These are phyloP conservation scores for Parnassius glacialis DNA, from an alignment of 2,888 invertebrate species.

Conservation along the genomic window DNA sequence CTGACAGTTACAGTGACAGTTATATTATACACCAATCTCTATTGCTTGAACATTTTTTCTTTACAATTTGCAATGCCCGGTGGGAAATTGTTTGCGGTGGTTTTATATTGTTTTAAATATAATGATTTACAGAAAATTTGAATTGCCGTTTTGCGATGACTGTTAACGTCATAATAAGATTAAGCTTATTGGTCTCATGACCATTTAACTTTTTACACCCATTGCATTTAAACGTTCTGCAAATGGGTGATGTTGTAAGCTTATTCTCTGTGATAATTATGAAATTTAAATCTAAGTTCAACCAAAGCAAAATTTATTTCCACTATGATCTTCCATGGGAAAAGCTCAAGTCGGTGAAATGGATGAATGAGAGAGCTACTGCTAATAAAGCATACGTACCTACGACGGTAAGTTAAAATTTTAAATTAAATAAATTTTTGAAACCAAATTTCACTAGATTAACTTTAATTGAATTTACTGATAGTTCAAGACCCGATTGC, in stretches of 20 bases:
- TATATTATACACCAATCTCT: background rate
- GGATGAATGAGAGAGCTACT: slow-evolving; percentile 90
- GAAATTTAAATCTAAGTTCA: slow-evolving; percentile 78
- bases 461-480: too few relatives aligned
- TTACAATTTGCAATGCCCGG: slow-evolving; percentile 34
- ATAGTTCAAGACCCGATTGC: too few relatives aligned
- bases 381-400: slow-evolving; percentile 91
- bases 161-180: slow-evolving; percentile 48
- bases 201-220: slow-evolving; percentile 55
- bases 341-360: slow-evolving; percentile 80
- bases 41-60: background rate
- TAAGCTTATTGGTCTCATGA: slow-evolving; percentile 63
- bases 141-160: slow-evolving; percentile 64
- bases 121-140: slow-evolving; percentile 51
- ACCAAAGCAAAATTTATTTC: slow-evolving; percentile 72
- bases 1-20: slow-evolving; percentile 12
- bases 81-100: slow-evolving; percentile 38
- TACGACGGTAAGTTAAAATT: slow-evolving; percentile 78
- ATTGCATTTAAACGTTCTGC: slow-evolving; percentile 41
- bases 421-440: too few relatives aligned
- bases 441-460: too few relatives aligned
- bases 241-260: slow-evolving; percentile 76
- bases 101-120: slow-evolving; percentile 28
- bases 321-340: slow-evolving; percentile 71
- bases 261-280: slow-evolving; percentile 78